Base-by-base conservation (phyloP, 2,113 vertebrate genomes). In the Pelvicachromis taeniatus region DNA sequence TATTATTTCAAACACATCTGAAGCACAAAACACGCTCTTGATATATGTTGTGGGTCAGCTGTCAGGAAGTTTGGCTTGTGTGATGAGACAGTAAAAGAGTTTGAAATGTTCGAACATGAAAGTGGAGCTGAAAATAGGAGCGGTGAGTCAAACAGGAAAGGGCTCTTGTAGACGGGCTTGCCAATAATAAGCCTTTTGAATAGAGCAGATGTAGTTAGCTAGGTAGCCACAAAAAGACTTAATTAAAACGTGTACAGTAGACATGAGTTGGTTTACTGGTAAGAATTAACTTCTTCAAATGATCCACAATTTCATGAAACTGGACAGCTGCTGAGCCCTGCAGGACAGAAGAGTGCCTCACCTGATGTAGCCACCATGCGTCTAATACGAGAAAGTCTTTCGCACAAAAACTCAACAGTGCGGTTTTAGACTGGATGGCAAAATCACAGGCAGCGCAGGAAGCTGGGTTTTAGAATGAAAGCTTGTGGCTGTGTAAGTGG, bases 71-170 rank as follows among this genome's bases (percentile, higher is more conserved):
- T 83, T 48, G 87, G 89, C 85, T 88, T 52, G 53, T 83, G 80
- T 73, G 77, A 89, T 83, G 85, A 85, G 58, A 89, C 50, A 65
- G 65, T 83, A 75, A 85, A 83, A 31, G 55, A 83, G 65, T 81
- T 56, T 82, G 81, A 84, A 73, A 80, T 42, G 42, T 89, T 81
- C 31, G 70, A 86, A 85, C 65, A 90, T 93, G 84, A 90, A 90
- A 93, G 91, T 19, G 9, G 54, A 68, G 70, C 84, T 85, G n/a
- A 83, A 87, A 93, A 92, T 90, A 92, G 87, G 82, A 73, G 84
- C 1, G 78, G 82, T 87, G 84, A 85, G 65, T 90, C 86, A 85
- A 87, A 87, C 91, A 77, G 86, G 84, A 85, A 90, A 84, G 68
- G 48, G 31, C 56, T 40, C 78, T 54, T 87, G 85, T 89, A 86